A percentile compares a stretch with the other conserved stretches of the same genome.
phyloP scores from a whole-genome alignment of 2,797 vertebrate species.

The Malacoctenus gilli region DNA sequence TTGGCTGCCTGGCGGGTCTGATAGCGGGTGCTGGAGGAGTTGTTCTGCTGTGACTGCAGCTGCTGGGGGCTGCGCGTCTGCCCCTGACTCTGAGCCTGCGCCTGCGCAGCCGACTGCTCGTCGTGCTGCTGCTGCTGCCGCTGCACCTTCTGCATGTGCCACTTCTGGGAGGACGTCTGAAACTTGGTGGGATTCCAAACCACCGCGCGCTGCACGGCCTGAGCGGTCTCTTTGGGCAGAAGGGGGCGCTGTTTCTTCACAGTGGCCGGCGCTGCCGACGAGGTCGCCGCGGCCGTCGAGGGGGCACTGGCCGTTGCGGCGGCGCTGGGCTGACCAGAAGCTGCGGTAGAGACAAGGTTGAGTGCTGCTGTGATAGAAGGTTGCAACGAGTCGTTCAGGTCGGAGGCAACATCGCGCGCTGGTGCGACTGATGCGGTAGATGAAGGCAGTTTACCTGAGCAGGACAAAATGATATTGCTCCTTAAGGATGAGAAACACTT shows the following conservation, averaged over 20 bases:
- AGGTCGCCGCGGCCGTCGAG: constrained; percentile 48
- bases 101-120: constrained; percentile 64
- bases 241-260: constrained; percentile 97
- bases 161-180: constrained; percentile 96
- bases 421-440: constrained; percentile 80
- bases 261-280: constrained; percentile 58
- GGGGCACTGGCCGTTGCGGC: constrained; percentile 59
- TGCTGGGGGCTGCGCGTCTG: constrained; percentile 67
- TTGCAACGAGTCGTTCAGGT: constrained; percentile 78
- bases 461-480: too few relatives aligned
- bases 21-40: constrained; percentile 91
- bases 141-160: constrained; percentile 95
- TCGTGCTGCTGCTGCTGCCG: constrained; percentile 86
- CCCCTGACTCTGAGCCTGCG: constrained; percentile 47
- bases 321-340: constrained; percentile 69
- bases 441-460: constrained; percentile 85
- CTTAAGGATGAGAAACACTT: not conserved
- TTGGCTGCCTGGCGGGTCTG: constrained; percentile 97
- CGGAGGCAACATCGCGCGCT: constrained; percentile 76
- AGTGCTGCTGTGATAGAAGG: constrained; percentile 77
- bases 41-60: constrained; percentile 78
- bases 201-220: constrained; percentile 88
- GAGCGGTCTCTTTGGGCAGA: constrained; percentile 92
- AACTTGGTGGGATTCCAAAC: constrained; percentile 95
- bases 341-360: constrained; percentile 74